Evolutionary conservation across 2,888 invertebrate genomes (phyloP), one percentile per base, ranked within the genome.

Genomic region (Phragmatobia fuliginosa): DNA sequence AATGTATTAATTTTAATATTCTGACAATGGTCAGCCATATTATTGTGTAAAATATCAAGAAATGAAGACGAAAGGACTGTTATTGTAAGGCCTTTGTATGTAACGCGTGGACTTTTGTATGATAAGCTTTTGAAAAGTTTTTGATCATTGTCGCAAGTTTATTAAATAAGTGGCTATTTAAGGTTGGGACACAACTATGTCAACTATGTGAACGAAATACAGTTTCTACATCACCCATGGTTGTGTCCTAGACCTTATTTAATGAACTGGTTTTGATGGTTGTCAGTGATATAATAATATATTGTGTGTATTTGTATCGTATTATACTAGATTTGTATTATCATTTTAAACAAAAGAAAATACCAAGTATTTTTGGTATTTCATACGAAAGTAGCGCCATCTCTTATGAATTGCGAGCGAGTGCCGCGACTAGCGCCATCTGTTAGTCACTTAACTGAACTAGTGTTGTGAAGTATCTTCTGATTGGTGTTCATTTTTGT

Each of bases 401-500:
- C 75, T 80, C 5, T 77, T 70, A 41, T 73, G 65, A 33, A 21
- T 58, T 58, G n/a, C 52, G 36, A 33, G 36, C 11, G 1, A 52
- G 3, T 45, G 31, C 33, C 25, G 65, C n/a, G 5, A 67, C 21
- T 68, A 77, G 61, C 82, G 81, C 76, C 83, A 61, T 75, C 78
- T 80, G 2, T 75, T 70, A 76, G 63, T 59, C 69, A 49, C 32
- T 36, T 18, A 41, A 45, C 32, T 38, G 62, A 80, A 74, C 64
- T 41, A 79, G 83, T 72, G 77, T 82, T 84, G 83, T 83, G 83
- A 81, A 67, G 70, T 75, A 71, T 76, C 68, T 68, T 66, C 68
- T 68, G 76, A 78, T 81, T 78, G 76, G 89, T 90, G 90, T 90
- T 90, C 88, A 88, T 85, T 88, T 82, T 82, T 76, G 61, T 74